Base-by-base conservation (phyloP, 2,797 vertebrate genomes). In the Botia almorhae region DNA sequence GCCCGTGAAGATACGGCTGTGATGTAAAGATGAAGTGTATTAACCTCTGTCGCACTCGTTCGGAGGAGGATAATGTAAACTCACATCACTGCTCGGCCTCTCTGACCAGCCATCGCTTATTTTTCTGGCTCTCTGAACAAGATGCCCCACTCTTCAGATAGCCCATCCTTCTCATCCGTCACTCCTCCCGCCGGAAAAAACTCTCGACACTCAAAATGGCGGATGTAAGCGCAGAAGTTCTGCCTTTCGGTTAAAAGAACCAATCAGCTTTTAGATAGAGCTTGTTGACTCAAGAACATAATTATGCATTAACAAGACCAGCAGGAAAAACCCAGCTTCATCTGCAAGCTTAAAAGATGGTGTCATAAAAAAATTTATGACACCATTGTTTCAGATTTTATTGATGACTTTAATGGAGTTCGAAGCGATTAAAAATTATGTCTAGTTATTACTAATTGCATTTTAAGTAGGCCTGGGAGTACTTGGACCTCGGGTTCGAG, bases 21-120 rank as follows among this genome's bases (percentile, higher is more conserved):
- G 67, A 80, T 80, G 73, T 71, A 39, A 80, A 71, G 69, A 80
- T 69, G 82, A 43, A 69, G 56, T 48, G 60, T 26, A 75, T 79
- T 83, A 79, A 80, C 55, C 36, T 69, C 26, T 21, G 70, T 17
- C 51, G 64, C 16, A 64, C 55, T 69, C 12, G 26, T 60, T 58
- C 58, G 58, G 46, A 69, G 58, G 74, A 82, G 71, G 50, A 58
- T 70, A 53, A 33, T 23, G 26, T 50, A 76, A 43, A 74, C 58
- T 60, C 36, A 14, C 53, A 53, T 56, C 16, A 74, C 69, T 64
- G 36, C 63, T 74, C 65, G 74, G 46, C 74, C 69, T 73, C 29
- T 67, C 16, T 80, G 61, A 80, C 60, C 70, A 46, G 68, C 64
- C 60, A 51, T 48, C 10, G 46, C 21, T 70, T 36, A 56, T 65